Conservation (phyloP, 2,797 vertebrate genomes). For the Macrochelys suwanniensis region DNA sequence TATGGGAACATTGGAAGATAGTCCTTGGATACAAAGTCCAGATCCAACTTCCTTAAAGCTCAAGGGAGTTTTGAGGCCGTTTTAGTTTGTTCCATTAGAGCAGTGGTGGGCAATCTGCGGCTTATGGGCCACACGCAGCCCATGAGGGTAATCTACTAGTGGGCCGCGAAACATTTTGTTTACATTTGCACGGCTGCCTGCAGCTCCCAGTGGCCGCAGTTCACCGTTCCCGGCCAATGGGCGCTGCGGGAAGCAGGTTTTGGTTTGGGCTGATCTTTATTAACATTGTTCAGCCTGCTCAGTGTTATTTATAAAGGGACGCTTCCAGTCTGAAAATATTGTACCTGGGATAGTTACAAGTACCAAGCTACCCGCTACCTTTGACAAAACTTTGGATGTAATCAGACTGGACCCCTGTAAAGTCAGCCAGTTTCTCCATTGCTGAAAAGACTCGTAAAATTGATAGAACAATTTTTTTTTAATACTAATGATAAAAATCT, state of each 20-base stretch:
- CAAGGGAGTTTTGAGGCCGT: background rate
- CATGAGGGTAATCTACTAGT: no score
- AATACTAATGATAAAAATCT: background rate
- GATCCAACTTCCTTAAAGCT: background rate
- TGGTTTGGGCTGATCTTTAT: background rate
- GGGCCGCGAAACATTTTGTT: no score
- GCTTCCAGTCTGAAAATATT: background rate
- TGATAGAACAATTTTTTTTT: background rate
- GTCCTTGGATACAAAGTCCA: background rate
- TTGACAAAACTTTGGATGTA: background rate
- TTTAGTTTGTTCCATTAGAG: background rate
- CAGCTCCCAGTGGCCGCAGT: no score
- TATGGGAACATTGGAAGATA: background rate
- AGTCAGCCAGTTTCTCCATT: background rate
- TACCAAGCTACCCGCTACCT: background rate
- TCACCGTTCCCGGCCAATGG: no score
- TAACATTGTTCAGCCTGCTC: background rate
- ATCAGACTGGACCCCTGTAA: background rate
- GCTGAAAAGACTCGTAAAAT: background rate
- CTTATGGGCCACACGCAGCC: no score
- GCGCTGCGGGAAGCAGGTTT: background rate
- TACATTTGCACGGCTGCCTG: no score
- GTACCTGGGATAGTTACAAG: background rate
- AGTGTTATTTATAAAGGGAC: background rate
- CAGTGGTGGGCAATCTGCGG: background rate